These are phyloP conservation scores for Podargus strigoides DNA, from an alignment of 2,797 vertebrate species.

Conservation along the genomic window DNA sequence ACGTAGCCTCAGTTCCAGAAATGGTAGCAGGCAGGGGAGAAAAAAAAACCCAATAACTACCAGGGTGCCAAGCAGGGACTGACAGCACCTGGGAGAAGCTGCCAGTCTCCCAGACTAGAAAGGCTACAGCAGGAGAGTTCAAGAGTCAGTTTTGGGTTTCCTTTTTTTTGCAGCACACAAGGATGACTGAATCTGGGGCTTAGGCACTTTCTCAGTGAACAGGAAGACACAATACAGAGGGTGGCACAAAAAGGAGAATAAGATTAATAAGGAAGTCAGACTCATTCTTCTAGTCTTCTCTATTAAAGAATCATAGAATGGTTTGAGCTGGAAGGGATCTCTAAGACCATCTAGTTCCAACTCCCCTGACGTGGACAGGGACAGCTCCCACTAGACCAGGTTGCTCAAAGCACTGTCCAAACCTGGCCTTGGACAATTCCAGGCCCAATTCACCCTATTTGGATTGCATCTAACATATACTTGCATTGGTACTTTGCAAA, in stretches of 20 bases:
- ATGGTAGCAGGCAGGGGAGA: not conserved
- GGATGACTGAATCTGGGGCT: not conserved
- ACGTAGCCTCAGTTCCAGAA: not conserved
- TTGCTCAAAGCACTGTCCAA: too few species aligned
- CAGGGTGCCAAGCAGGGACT: not conserved
- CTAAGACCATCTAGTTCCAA: too few species aligned
- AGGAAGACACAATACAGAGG: not conserved
- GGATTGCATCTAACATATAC: not conserved
- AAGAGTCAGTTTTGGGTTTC: not conserved
- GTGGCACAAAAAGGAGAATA: not conserved
- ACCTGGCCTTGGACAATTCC: too few species aligned
- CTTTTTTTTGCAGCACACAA: not conserved
- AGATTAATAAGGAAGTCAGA: not conserved
- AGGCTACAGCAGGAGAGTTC: not conserved
- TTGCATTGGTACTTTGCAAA: not conserved
- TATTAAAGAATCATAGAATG: too few species aligned
- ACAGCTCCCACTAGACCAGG: too few species aligned
- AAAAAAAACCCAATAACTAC: not conserved
- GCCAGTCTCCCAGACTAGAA: not conserved
- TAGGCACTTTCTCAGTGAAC: not conserved
- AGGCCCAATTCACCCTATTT: not conserved
- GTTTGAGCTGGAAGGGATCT: too few species aligned
- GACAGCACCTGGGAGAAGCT: not conserved
- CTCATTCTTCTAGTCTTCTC: not conserved
- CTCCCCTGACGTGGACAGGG: too few species aligned